Conservation (phyloP, 2,113 vertebrate genomes). For the Sander lucioperca region DNA sequence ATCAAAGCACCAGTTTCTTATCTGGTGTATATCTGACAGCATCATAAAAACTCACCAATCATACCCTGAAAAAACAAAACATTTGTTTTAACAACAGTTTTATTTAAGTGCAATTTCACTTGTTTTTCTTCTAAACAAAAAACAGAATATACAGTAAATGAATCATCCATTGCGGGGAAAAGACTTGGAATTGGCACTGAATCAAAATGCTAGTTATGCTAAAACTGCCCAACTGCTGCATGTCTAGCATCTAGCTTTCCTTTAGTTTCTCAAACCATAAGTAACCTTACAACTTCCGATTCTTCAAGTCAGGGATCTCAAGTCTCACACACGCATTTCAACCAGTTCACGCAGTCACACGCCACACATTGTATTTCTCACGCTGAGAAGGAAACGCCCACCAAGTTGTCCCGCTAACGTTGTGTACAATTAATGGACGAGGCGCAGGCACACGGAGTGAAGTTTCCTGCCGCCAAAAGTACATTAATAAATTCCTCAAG, state of each 20-base stretch:
- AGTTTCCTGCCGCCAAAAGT: not conserved
- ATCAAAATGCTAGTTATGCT: not conserved
- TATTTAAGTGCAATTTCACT: not conserved
- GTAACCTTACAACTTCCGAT: not conserved
- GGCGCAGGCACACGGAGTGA: no score
- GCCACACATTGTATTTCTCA: no score
- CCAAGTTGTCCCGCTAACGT: no score
- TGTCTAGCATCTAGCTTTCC: not conserved
- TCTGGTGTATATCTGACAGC: not conserved
- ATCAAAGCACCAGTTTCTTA: conserved; percentile 20
- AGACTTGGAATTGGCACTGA: not conserved
- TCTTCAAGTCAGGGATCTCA: conserved; percentile 2
- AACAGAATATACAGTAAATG: conserved; percentile 10
- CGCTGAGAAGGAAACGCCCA: no score
- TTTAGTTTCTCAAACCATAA: not conserved
- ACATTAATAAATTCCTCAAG: conserved; percentile 44
- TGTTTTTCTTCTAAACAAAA: not conserved
- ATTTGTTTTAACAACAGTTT: not conserved
- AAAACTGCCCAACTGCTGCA: not conserved
- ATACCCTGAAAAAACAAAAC: not conserved
- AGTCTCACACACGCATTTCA: no score
- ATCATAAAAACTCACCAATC: conserved; percentile 10
- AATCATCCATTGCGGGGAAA: conserved; percentile 5
- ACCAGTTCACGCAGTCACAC: no score
- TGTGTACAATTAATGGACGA: no score